These are phyloP conservation scores for Acromyrmex charruanus DNA, from an alignment of 1,140 invertebrate genomes.

Conservation along the genomic window DNA sequence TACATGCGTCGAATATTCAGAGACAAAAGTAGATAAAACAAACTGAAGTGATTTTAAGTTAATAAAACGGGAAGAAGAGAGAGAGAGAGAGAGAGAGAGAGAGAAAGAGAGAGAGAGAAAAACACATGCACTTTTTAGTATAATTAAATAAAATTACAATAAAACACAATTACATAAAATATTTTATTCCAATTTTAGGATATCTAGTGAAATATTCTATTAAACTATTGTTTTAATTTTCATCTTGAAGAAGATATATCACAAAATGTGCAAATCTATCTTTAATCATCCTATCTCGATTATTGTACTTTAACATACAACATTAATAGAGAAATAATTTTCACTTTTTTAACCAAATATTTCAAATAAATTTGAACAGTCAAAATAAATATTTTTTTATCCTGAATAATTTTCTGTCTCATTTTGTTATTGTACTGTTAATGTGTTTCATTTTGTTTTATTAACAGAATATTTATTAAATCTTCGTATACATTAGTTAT, in stretches of 20 bases:
- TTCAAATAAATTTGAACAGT: neutral
- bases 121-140: neutral
- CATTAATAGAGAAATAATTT: too few relatives aligned
- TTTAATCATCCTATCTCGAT: neutral
- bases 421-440: constrained; percentile 15
- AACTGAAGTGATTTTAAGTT: neutral
- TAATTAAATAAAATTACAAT: neutral
- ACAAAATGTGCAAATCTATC: neutral
- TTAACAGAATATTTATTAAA: constrained; percentile 27
- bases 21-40: neutral
- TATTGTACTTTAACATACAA: too few relatives aligned
- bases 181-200: neutral
- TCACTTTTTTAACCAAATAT: neutral
- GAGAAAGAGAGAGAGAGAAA: neutral
- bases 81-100: neutral
- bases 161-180: neutral
- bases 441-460: constrained; percentile 21
- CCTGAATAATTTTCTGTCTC: neutral
- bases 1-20: neutral
- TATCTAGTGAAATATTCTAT: neutral
- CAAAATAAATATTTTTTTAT: neutral
- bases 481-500: neutral
- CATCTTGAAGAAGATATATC: neutral
- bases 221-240: neutral
- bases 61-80: neutral